phyloP scores from a whole-genome alignment of 2,888 invertebrate genomes.

The Oxytorus armatus region DNA sequence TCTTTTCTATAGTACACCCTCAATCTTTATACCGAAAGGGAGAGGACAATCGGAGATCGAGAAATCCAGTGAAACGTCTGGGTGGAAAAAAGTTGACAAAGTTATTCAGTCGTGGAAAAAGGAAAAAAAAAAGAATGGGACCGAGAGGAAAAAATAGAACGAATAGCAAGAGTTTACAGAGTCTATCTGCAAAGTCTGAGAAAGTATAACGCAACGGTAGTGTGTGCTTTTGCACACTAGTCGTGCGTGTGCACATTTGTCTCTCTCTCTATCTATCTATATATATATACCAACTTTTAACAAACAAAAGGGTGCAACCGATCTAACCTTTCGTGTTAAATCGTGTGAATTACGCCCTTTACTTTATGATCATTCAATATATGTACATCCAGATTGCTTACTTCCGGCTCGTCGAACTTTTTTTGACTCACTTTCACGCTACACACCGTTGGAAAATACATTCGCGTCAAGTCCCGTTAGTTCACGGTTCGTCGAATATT shows the following conservation, averaged over 20 bases:
- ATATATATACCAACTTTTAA: not conserved
- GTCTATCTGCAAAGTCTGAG: slow-evolving; percentile 32
- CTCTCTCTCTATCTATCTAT: not conserved
- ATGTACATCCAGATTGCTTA: slow-evolving; percentile 54
- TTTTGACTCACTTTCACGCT: slow-evolving; percentile 66
- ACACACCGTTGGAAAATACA: slow-evolving; percentile 50
- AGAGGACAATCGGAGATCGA: slow-evolving; percentile 41
- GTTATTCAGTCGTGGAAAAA: slow-evolving; percentile 54
- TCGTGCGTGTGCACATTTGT: slow-evolving; percentile 21
- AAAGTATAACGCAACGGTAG: slow-evolving; percentile 26
- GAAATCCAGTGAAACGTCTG: slow-evolving; percentile 40
- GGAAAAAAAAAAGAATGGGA: slow-evolving; percentile 12
- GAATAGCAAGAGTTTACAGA: slow-evolving; percentile 48
- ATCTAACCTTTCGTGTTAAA: not conserved
- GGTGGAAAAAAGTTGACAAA: slow-evolving; percentile 55
- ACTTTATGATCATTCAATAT: not conserved
- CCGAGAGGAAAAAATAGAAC: slow-evolving; percentile 19
- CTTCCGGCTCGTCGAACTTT: slow-evolving; percentile 65
- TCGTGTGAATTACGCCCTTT: not conserved
- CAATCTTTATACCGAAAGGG: slow-evolving; percentile 20
- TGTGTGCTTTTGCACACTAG: slow-evolving; percentile 27
- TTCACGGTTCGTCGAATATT: slow-evolving; percentile 57
- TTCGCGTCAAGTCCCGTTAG: slow-evolving; percentile 36
- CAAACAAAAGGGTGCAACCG: slow-evolving; percentile 9
- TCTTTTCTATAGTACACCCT: slow-evolving; percentile 17